Base-by-base conservation (phyloP, 2,113 vertebrate species). In the Daubentonia madagascariensis region DNA sequence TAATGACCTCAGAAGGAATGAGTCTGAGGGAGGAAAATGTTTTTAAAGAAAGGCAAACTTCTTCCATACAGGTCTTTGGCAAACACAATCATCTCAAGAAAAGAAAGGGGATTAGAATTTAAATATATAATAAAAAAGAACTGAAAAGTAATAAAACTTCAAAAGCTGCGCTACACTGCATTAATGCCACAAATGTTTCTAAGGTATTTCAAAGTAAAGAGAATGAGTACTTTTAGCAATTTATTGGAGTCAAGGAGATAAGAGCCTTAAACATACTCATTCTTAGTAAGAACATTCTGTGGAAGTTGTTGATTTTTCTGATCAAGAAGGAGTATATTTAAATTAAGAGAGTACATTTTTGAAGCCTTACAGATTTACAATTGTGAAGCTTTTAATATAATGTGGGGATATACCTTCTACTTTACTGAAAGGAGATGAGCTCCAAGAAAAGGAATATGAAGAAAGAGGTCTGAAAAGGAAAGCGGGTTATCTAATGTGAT, bases 231-330 rank as follows among this genome's bases (percentile, higher is more conserved):
- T 75, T 68, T 88, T 37, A 89, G 81, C 76, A 61, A 97, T 84
- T 96, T 97, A 79, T 37, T 94, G 68, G 54, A 80, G 79, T 92
- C 83, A 87, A 61, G 52, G 63, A 95, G 96, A 88, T 96, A 83
- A 96, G 72, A 89, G 40, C 67, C 35, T 93, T 83, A 93, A 96
- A 87, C 2, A 1, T 6, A 67, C 37, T 81, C 68, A 30, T 94
- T 72, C 93, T 92, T 75, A 76, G 70, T 20, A 89, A 90, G 76
- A 93, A 80, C 1, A 43, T 1, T 30, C 63, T 63, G 40, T 37
- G 75, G 79, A 90, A 97, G 43, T 59, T 95, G 87, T 90, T 93
- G 92, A 81, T 61, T 61, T 94, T 84, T 93, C 94, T 79, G 54
- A 96, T 95, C 75, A 90, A 11, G 85, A 25, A 72, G 22, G 9